These are phyloP conservation scores for Lamellibrachia columna DNA, from an alignment of 2,888 invertebrate genomes.

Conservation along the genomic window DNA sequence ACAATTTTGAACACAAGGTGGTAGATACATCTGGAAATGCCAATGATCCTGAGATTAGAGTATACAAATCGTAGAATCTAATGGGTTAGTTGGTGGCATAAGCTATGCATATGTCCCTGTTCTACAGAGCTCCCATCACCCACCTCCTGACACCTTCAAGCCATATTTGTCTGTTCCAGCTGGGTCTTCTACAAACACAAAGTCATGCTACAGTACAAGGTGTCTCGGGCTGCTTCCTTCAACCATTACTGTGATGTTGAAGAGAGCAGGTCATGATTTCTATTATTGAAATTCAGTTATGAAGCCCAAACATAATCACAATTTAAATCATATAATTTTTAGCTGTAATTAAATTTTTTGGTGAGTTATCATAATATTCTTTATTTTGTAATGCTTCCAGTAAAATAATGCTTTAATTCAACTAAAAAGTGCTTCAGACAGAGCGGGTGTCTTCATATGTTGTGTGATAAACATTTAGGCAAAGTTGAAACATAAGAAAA, in stretches of 20 bases:
- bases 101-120: not conserved
- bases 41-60: too few relatives aligned
- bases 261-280: not conserved
- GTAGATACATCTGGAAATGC: too few relatives aligned
- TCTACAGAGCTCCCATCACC: not conserved
- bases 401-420: not conserved
- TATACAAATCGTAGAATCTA: too few relatives aligned
- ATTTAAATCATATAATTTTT: not conserved
- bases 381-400: not conserved
- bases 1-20: too few relatives aligned
- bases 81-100: not conserved
- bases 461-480: too few relatives aligned
- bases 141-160: not conserved
- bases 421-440: not conserved
- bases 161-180: slow-evolving; percentile 14
- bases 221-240: not conserved
- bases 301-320: not conserved
- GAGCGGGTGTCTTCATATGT: too few relatives aligned
- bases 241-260: not conserved
- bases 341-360: not conserved
- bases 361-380: not conserved
- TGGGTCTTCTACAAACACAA: slow-evolving; percentile 1
- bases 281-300: not conserved
- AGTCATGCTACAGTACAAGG: not conserved
- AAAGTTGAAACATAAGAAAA: too few relatives aligned